Percentiles rank a stretch among this genome's conserved stretches.
These are phyloP conservation scores for Turritopsis dohrnii DNA, from an alignment of 30 jellyfish, hydroid and myxozoan genomes.

Conservation along the genomic window DNA sequence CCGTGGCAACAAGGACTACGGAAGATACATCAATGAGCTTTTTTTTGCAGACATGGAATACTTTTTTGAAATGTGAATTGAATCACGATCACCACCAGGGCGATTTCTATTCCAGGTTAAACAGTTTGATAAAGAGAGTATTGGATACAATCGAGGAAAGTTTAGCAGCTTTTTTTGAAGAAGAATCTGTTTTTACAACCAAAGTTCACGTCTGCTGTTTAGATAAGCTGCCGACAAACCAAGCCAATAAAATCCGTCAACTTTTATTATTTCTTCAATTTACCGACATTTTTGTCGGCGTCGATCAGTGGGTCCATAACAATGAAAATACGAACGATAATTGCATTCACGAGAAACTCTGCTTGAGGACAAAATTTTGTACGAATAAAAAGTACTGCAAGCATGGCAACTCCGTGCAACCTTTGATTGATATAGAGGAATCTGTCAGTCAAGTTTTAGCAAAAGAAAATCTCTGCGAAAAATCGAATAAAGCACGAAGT, in stretches of 20 bases:
- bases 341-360: background rate
- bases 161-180: constrained; percentile 17
- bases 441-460: background rate
- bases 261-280: constrained; percentile 2
- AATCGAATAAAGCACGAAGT: background rate
- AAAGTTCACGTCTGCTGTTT: background rate
- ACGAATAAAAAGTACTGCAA: constrained; percentile 21
- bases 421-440: constrained; percentile 13
- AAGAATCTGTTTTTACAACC: constrained; percentile 19
- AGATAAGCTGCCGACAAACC: constrained; percentile 15
- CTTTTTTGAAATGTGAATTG: constrained; percentile 21
- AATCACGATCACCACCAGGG: background rate
- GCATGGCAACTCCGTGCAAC: background rate
- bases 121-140: background rate
- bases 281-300: constrained; percentile 4
- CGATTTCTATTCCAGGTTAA: background rate
- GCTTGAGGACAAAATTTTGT: constrained; percentile 24
- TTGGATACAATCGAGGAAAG: constrained; percentile 15
- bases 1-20: constrained; percentile 32
- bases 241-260: constrained; percentile 6
- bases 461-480: background rate
- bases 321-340: constrained; percentile 34
- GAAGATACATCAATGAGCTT: constrained; percentile 28
- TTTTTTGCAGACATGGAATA: constrained; percentile 50
- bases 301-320: constrained; percentile 20